Base-by-base conservation (phyloP, 2,888 invertebrate genomes). In the Trissolcus japonicus region DNA sequence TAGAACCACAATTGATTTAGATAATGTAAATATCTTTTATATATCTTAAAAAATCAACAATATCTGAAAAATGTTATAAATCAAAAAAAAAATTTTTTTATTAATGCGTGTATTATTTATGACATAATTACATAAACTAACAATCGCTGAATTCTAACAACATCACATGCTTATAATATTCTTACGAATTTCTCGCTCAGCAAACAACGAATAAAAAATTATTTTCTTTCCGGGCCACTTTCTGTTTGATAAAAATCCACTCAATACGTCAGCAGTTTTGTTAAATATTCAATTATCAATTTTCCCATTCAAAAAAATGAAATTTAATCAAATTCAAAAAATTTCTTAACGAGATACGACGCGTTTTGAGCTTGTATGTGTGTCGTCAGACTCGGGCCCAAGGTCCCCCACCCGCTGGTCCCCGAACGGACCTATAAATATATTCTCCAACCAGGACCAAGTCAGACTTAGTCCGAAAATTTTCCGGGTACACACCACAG, bases 391-490 rank as follows among this genome's bases (percentile, higher is more conserved):
- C 61, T 73, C 72, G 71, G 69, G 65, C 68, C 54, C 62, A 75
- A 79, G 81, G 82, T 85, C n/a, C n/a, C n/a, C n/a, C n/a, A n/a
- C 79, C 84, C 80, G 80, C 80, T 82, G 80, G 83, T 82, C 81
- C 81, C 80, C 79, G 83, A 80, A 81, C 83, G 82, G 81, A n/a
- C n/a, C 85, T 88, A 88, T 88, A 89, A 88, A 89, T 87, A 86
- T 88, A 85, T 81, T 86, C 84, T 79, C 81, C 83, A 78, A 41
- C 80, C 83, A 85, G 86, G 88, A 83, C 84, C 86, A 86, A 80
- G 81, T 83, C 76, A 87, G 85, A 89, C 83, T 87, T 84, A 82
- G 81, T 86, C 85, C 87, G 87, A 89, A 89, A 87, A 87, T 86
- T 85, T 86, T 85, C 85, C 83, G 82, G 80, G 81, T 80, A 81